A percentile compares a stretch with the other conserved stretches of the same genome.
Conservation (phyloP, 1,140 invertebrate species). For the Ylistrum balloti region DNA sequence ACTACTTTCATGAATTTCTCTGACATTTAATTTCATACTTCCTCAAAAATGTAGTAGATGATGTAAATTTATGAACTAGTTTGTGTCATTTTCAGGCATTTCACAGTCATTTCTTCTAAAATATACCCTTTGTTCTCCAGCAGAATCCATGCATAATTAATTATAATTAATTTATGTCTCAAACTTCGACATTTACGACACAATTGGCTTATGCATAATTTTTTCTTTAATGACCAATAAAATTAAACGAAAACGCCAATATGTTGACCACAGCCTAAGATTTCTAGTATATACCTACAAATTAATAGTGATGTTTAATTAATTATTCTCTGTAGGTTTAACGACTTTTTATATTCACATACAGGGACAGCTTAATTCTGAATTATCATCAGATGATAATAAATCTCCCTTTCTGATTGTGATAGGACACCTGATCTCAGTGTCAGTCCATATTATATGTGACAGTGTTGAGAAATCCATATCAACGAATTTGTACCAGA, state of each 20-base stretch:
- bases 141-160: slow-evolving; percentile 20
- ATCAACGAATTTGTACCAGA: no score
- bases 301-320: slow-evolving; percentile 2
- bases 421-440: neutral
- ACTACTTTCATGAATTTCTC: slow-evolving; percentile 39
- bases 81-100: slow-evolving; percentile 30
- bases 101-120: slow-evolving; percentile 35
- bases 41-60: slow-evolving; percentile 2
- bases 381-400: slow-evolving; percentile 22
- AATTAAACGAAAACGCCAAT: slow-evolving; percentile 9
- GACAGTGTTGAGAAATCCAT: no score
- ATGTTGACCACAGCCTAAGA: neutral
- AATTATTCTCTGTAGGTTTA: neutral
- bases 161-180: slow-evolving; percentile 36
- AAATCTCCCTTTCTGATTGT: neutral
- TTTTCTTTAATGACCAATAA: slow-evolving; percentile 40
- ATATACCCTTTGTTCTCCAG: slow-evolving; percentile 20
- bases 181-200: slow-evolving; percentile 38
- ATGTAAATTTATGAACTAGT: slow-evolving; percentile 25
- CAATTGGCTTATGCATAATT: slow-evolving; percentile 6
- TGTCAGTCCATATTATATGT: neutral
- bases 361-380: neutral
- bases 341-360: slow-evolving; percentile 30
- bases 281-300: neutral
- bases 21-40: slow-evolving; percentile 40